Conservation (phyloP, 2,113 vertebrate species). For the Macaca fascicularis region T2T-MFA8v1.1 NC_088375.1:142237501-142238000, state of each 20-base stretch:
- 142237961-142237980: not conserved
- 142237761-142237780: not conserved
- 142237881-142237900: not conserved
- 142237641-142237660: not conserved
- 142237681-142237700: not conserved
- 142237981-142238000: not conserved
- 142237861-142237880: not conserved
- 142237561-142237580: not conserved
- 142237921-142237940: not conserved
- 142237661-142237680: not conserved
- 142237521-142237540: not conserved
- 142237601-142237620: not conserved
- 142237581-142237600: not conserved
- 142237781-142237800: not conserved
- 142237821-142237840: not conserved
- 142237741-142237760: not conserved
- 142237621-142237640: not conserved
- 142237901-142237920: not conserved
- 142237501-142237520: not conserved
- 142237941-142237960: not conserved
- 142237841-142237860: not conserved
- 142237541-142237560: not conserved
- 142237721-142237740: not conserved
- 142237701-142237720: not conserved
- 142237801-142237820: not conserved